A percentile compares a stretch with the other conserved stretches of the same genome.
These are phyloP conservation scores for Euwallacea fornicatus DNA, from an alignment of 1,140 invertebrate species.

Conservation along the genomic window DNA sequence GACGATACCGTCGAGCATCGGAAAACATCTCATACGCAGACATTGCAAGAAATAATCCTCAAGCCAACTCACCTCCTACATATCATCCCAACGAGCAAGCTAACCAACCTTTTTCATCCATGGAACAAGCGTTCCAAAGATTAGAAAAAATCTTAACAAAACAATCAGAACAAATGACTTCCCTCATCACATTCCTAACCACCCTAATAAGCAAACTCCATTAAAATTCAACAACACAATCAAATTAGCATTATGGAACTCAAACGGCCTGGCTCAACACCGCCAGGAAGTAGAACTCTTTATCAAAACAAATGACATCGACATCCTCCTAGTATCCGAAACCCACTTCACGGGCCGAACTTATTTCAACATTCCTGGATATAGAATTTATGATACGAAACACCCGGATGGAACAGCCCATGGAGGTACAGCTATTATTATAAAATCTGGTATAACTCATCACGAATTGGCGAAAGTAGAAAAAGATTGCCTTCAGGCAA, in stretches of 20 bases:
- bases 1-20: too few relatives aligned
- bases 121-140: too few relatives aligned
- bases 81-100: too few relatives aligned
- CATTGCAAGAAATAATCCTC: too few relatives aligned
- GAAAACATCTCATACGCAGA: too few relatives aligned
- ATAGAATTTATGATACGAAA: slow-evolving; percentile 37
- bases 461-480: slow-evolving; percentile 27
- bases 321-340: slow-evolving; percentile 46
- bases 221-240: slow-evolving; percentile 13
- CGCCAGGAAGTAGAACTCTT: slow-evolving; percentile 39
- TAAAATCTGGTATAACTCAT: slow-evolving; percentile 36
- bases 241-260: slow-evolving; percentile 41
- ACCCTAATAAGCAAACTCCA: slow-evolving; percentile 38
- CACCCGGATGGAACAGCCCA: too few relatives aligned
- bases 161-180: too few relatives aligned
- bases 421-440: slow-evolving; percentile 42
- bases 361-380: slow-evolving; percentile 39
- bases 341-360: slow-evolving; percentile 43
- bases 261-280: slow-evolving; percentile 40
- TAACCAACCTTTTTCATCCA: too few relatives aligned
- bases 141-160: too few relatives aligned
- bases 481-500: slow-evolving; percentile 38
- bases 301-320: slow-evolving; percentile 42
- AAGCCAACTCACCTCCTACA: too few relatives aligned
- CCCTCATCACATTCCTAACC: slow-evolving; percentile 33